Conservation (phyloP, 1,140 invertebrate genomes). For the Choristoneura fumiferana region DNA sequence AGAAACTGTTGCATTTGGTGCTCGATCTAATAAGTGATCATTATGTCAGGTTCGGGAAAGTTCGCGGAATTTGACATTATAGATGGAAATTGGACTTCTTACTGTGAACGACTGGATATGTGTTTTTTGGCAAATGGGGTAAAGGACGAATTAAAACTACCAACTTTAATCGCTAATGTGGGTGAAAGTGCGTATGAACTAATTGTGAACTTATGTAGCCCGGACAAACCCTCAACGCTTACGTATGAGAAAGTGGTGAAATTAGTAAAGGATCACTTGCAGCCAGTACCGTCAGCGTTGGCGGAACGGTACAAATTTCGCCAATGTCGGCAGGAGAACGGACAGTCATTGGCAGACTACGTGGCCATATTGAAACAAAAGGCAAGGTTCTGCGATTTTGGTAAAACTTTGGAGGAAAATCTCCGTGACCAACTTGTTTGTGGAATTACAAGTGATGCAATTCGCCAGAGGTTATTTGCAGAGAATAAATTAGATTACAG, state of each 20-base stretch:
- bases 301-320: conserved; percentile 13
- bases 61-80: too few relatives aligned
- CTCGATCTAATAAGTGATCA: too few relatives aligned
- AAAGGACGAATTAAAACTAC: background rate
- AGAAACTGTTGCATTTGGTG: too few relatives aligned
- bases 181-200: conserved; percentile 7
- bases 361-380: background rate
- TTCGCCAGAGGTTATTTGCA: conserved; percentile 3
- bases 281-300: background rate
- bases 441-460: background rate
- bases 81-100: too few relatives aligned
- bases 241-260: background rate
- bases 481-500: background rate
- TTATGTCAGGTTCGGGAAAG: too few relatives aligned
- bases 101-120: too few relatives aligned
- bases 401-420: background rate
- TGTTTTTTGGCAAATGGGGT: too few relatives aligned
- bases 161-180: background rate
- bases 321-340: background rate
- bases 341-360: background rate
- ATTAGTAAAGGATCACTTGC: background rate
- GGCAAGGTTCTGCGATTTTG: background rate
- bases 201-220: conserved; percentile 3
- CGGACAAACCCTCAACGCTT: background rate
- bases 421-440: conserved; percentile 1